phyloP scores from a whole-genome alignment of 2,797 vertebrate genomes.

The Petrocephalus sullivani region DNA sequence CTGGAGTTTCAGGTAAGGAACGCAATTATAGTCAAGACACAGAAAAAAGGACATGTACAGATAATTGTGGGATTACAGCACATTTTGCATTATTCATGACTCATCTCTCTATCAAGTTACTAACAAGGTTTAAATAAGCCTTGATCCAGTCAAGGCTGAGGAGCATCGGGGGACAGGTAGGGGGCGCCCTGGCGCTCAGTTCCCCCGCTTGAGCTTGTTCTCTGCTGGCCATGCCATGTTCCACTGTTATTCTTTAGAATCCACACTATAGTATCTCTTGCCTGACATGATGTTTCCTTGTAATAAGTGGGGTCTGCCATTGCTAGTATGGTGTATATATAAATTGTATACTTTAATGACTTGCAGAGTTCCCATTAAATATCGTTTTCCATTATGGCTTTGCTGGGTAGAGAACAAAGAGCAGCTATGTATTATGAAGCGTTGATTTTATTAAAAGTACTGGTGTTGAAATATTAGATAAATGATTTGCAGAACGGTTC shows the following conservation, averaged over 20 bases:
- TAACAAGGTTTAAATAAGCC: not conserved
- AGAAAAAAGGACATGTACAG: not conserved
- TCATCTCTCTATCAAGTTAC: not conserved
- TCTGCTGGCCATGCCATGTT: not conserved
- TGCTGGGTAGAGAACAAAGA: not conserved
- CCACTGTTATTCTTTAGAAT: not conserved
- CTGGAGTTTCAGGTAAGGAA: conserved; percentile 81
- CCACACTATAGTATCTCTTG: not conserved
- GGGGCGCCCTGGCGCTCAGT: not conserved
- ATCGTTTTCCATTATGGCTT: not conserved
- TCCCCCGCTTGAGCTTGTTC: not conserved
- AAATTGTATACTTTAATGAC: not conserved
- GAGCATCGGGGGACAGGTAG: not conserved
- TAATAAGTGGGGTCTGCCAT: not conserved
- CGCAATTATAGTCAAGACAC: not conserved
- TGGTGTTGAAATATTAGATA: not conserved
- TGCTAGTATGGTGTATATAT: not conserved
- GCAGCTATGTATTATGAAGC: not conserved
- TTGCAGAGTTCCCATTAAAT: not conserved
- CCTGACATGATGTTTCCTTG: not conserved
- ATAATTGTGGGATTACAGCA: not conserved
- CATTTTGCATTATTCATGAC: not conserved
- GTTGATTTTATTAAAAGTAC: not conserved
- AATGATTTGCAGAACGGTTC: not conserved
- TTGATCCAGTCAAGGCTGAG: not conserved